Evolutionary conservation across 2,797 vertebrate species (phyloP).

Genomic region (Micromesistius poutassou): DNA sequence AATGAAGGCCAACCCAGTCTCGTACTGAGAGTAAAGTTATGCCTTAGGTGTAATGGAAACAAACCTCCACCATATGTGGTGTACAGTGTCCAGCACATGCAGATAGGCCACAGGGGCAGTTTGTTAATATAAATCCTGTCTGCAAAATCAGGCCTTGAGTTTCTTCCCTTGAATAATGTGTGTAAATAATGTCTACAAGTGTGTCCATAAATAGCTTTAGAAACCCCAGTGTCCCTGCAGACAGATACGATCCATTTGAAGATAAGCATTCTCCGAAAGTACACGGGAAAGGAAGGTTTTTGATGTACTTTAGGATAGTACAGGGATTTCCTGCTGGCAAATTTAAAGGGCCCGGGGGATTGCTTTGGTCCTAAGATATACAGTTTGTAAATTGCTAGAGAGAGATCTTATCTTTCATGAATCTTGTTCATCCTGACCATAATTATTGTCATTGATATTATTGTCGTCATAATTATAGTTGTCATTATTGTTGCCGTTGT

Average conservation of each 20-base stretch:
- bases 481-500: background rate
- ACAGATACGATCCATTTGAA: background rate
- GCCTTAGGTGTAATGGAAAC: background rate
- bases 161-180: background rate
- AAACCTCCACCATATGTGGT: background rate
- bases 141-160: background rate
- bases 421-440: background rate
- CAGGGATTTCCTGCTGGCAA: slow-evolving; percentile 48
- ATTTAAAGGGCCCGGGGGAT: background rate
- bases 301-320: slow-evolving; percentile 26
- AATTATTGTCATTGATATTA: background rate
- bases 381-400: background rate
- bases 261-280: background rate
- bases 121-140: background rate
- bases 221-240: background rate
- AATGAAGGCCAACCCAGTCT: background rate
- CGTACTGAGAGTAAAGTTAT: background rate
- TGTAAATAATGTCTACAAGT: background rate
- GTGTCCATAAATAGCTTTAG: background rate
- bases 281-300: slow-evolving; percentile 5
- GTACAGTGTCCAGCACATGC: background rate
- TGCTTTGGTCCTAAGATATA: background rate
- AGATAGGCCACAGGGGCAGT: background rate
- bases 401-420: background rate
- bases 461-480: background rate